Base-by-base conservation (phyloP, 2,888 invertebrate species). In the Synergus laeviventris region DNA sequence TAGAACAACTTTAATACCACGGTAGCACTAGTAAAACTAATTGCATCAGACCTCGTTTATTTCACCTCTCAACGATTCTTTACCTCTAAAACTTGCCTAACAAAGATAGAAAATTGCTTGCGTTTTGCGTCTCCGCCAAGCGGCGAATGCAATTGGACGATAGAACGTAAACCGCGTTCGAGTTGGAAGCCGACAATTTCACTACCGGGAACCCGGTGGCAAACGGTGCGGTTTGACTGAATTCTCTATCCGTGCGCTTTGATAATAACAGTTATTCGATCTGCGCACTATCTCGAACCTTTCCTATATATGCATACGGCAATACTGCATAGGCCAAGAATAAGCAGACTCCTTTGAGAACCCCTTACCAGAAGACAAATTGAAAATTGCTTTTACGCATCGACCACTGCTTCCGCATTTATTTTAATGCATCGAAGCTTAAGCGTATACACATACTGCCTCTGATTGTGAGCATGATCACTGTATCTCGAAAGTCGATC, bases 41-140 rank as follows among this genome's bases (percentile, higher is more conserved):
- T 89, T 89, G 89, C 88, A 88, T 86, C 87, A 87, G 87, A 87
- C 83, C 85, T 85, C 86, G 86, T 86, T 88, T 85, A 84, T 86
- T 85, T 86, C 83, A 78, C 81, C 83, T 82, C 81, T 74, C 75
- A 74, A 77, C 76, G 79, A 78, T 81, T 80, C 78, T 80, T 79
- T 80, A 79, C 78, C 81, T 74, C 79, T 82, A 80, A 81, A 81
- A 84, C 84, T 85, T 83, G 83, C 81, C 81, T 78, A 84, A 85
- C 85, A 84, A 87, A 85, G 84, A 83, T 83, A 81, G 86, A 84
- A 85, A 87, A 87, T 87, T 85, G 83, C 82, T 83, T 75, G 78
- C 75, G 73, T 60, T 70, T 60, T 54, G 42, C n/a, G 62, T 75
- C 77, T 77, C 75, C 70, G 76, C 74, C 76, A 74, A 73, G 79